Conservation (phyloP, 1,140 invertebrate genomes). For the Drosophila rhopaloa region DNA sequence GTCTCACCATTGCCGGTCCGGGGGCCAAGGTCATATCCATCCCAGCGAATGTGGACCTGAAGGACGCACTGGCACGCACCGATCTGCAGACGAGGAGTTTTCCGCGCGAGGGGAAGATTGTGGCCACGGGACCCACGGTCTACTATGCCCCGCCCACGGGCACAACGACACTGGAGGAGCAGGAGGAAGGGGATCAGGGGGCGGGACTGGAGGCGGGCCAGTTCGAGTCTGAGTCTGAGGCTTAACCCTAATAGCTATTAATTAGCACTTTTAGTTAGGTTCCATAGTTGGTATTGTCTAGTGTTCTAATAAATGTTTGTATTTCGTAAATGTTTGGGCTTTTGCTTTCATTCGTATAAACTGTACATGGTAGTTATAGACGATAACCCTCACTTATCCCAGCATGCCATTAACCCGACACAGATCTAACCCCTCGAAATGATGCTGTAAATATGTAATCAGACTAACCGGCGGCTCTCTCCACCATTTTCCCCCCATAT, state of each 20-base stretch:
- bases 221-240: constrained; percentile 62
- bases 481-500: constrained; percentile 20
- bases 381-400: constrained; percentile 7
- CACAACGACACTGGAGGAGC: not conserved
- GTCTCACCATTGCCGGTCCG: constrained; percentile 89
- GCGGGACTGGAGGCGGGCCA: constrained; percentile 8
- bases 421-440: constrained; percentile 23
- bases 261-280: constrained; percentile 26
- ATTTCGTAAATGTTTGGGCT: constrained; percentile 61
- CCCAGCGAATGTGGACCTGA: constrained; percentile 86
- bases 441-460: constrained; percentile 64
- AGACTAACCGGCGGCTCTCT: constrained; percentile 61
- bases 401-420: constrained; percentile 34
- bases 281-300: constrained; percentile 36
- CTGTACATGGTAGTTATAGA: constrained; percentile 18
- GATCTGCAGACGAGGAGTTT: constrained; percentile 64
- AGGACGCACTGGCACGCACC: constrained; percentile 75
- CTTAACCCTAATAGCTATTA: constrained; percentile 21
- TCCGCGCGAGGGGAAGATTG: constrained; percentile 87
- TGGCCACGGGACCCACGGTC: constrained; percentile 89
- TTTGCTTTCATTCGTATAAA: constrained; percentile 57
- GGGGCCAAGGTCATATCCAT: constrained; percentile 88
- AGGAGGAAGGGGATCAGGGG: constrained; percentile 10
- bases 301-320: constrained; percentile 70
- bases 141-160: constrained; percentile 87